Evolutionary conservation across 2,888 invertebrate species (phyloP).

Genomic region (Ochropacha duplaris): DNA sequence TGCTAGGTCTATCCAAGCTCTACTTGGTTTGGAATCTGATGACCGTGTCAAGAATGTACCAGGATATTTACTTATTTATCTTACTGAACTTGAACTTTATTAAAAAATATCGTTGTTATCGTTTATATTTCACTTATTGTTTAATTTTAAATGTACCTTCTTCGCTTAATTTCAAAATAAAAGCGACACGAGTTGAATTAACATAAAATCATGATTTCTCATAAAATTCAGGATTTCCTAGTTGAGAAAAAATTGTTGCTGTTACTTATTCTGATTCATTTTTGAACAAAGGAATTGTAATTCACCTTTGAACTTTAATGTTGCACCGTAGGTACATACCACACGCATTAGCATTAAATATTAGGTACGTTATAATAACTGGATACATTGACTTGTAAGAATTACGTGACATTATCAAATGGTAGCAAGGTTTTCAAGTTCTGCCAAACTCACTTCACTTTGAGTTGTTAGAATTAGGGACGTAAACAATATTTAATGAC

Average conservation of each 20-base stretch:
- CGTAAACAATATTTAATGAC: slow-evolving; percentile 10
- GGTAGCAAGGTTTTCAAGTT: slow-evolving; percentile 14
- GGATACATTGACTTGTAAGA: background rate
- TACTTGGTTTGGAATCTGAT: too few species aligned
- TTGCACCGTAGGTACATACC: background rate
- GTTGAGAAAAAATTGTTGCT: background rate
- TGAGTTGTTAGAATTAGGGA: slow-evolving; percentile 15
- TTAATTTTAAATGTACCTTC: too few species aligned
- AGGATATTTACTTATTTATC: too few species aligned
- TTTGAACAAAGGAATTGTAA: background rate
- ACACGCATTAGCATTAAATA: background rate
- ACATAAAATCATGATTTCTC: too few species aligned
- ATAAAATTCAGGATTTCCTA: too few species aligned
- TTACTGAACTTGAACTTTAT: too few species aligned
- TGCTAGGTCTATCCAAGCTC: too few species aligned
- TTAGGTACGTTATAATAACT: background rate
- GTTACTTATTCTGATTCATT: background rate
- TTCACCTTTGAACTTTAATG: slow-evolving; percentile 3
- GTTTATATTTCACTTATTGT: too few species aligned
- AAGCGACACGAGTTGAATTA: too few species aligned
- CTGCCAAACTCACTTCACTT: slow-evolving; percentile 12
- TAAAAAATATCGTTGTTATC: too few species aligned
- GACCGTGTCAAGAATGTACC: too few species aligned
- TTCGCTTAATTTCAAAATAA: too few species aligned
- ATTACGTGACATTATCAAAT: slow-evolving; percentile 3